Percentiles rank a stretch among this genome's conserved stretches.
Evolutionary conservation across 2,888 invertebrate genomes (phyloP).

Genomic region (Arctia plantaginis): DNA sequence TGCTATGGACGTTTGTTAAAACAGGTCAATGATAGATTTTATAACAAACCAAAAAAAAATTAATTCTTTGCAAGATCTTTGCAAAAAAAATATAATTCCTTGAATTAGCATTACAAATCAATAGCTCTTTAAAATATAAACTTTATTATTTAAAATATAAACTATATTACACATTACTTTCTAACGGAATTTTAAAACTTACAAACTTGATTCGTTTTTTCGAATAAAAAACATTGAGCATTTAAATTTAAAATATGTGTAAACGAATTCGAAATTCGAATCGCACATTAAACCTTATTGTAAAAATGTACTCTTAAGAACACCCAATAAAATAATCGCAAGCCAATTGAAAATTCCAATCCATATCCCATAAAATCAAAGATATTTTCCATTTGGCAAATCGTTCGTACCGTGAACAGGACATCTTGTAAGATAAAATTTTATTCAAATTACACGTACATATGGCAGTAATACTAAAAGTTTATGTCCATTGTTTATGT

Average conservation of each 20-base stretch:
- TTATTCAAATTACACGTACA: conserved; percentile 47
- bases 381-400: neutral
- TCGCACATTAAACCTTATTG: neutral
- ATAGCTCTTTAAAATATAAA: too few relatives aligned
- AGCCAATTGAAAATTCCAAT: conserved; percentile 5
- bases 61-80: too few relatives aligned
- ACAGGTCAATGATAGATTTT: too few relatives aligned
- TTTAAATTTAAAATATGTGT: neutral
- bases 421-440: conserved; percentile 39
- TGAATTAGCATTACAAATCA: too few relatives aligned
- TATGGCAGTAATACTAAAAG: conserved; percentile 41
- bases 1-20: too few relatives aligned
- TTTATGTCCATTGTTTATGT: conserved; percentile 31
- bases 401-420: neutral
- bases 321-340: conserved; percentile 4
- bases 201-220: neutral
- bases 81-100: too few relatives aligned
- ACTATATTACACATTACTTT: neutral
- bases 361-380: neutral
- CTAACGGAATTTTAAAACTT: neutral
- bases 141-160: too few relatives aligned
- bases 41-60: too few relatives aligned
- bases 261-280: neutral
- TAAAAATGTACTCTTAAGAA: neutral
- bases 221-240: neutral